Evolutionary conservation across 2,888 invertebrate genomes (phyloP).

Genomic region (Penaeus monodon): DNA sequence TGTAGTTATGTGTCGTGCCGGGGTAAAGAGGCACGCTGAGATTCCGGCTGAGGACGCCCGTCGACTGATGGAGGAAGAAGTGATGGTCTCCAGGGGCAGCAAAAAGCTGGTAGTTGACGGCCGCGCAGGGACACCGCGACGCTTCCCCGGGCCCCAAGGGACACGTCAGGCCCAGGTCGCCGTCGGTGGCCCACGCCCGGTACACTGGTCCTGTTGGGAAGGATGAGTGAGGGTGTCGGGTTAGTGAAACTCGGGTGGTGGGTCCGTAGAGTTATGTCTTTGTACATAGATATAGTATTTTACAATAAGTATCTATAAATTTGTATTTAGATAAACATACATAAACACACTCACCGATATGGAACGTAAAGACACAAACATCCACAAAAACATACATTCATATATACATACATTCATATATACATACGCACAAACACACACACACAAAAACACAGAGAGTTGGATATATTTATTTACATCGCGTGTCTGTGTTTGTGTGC

Average conservation of each 20-base stretch:
- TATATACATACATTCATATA: too few species aligned
- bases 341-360: too few species aligned
- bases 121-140: slow-evolving; percentile 67
- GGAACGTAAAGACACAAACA: too few species aligned
- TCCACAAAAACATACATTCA: too few species aligned
- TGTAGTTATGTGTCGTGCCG: slow-evolving; percentile 60
- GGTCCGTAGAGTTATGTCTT: background rate
- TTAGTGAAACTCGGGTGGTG: background rate
- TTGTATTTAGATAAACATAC: background rate
- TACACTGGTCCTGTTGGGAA: slow-evolving; percentile 20
- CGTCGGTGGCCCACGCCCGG: slow-evolving; percentile 66
- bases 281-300: background rate
- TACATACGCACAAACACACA: too few species aligned
- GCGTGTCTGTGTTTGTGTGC: background rate
- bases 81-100: slow-evolving; percentile 46
- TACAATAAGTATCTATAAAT: background rate
- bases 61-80: slow-evolving; percentile 46
- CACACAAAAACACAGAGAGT: too few species aligned
- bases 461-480: too few species aligned
- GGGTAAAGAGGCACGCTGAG: slow-evolving; percentile 27
- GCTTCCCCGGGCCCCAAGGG: slow-evolving; percentile 67
- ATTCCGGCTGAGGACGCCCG: slow-evolving; percentile 57
- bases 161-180: slow-evolving; percentile 67
- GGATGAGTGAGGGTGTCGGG: background rate
- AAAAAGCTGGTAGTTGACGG: slow-evolving; percentile 65